These are phyloP conservation scores for Neoseiulus cucumeris DNA, from an alignment of 1,140 invertebrate species.

Conservation along the genomic window DNA sequence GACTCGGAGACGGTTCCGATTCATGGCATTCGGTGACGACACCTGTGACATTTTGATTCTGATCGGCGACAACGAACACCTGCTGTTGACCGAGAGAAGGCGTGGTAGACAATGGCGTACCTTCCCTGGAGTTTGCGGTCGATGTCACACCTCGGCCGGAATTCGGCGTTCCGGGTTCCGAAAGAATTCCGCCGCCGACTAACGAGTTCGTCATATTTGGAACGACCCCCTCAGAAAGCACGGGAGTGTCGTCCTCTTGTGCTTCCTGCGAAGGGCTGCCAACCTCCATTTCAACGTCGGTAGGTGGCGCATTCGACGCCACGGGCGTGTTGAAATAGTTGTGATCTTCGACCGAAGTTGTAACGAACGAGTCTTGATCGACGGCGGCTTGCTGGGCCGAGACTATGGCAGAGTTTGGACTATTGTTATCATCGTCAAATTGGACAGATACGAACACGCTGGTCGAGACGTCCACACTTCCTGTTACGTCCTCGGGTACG, in stretches of 20 bases:
- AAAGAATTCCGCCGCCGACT: too few relatives aligned
- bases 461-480: background rate
- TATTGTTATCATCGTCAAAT: conserved; percentile 10
- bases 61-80: conserved; percentile 10
- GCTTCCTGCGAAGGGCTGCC: too few relatives aligned
- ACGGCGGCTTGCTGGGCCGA: background rate
- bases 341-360: background rate
- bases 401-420: conserved; percentile 6
- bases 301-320: background rate
- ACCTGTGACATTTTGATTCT: conserved; percentile 6
- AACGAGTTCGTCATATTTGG: too few relatives aligned
- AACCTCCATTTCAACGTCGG: background rate
- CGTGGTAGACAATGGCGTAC: too few relatives aligned
- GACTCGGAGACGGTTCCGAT: too few relatives aligned
- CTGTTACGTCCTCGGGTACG: background rate
- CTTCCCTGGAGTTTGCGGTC: too few relatives aligned
- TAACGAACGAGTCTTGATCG: background rate
- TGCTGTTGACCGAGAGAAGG: conserved; percentile 14
- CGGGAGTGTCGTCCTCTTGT: too few relatives aligned
- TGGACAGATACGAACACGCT: conserved; percentile 9
- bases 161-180: too few relatives aligned
- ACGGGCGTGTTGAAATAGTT: conserved; percentile 7
- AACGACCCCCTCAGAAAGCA: too few relatives aligned
- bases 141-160: too few relatives aligned
- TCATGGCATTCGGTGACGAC: background rate